These are phyloP conservation scores for Helostoma temminkii DNA, from an alignment of 2,797 vertebrate species.

Conservation along the genomic window DNA sequence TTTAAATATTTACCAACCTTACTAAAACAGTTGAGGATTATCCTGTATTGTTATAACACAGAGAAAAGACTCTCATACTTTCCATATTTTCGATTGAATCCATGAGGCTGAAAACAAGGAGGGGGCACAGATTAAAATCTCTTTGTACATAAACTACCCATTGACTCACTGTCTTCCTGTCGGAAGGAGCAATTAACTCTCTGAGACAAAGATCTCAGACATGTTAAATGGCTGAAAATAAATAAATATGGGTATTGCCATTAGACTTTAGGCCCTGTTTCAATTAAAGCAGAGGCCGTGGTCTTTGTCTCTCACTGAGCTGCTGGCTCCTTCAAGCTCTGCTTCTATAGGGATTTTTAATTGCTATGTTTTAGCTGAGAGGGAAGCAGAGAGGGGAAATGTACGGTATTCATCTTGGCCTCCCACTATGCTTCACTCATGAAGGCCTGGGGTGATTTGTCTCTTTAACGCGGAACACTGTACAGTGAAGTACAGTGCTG, in stretches of 20 bases:
- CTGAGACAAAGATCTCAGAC: slow-evolving; percentile 84
- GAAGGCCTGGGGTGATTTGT: slow-evolving; percentile 78
- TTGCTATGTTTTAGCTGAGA: slow-evolving; percentile 76
- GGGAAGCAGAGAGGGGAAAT: slow-evolving; percentile 75
- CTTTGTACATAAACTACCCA: slow-evolving; percentile 83
- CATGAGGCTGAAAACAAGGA: slow-evolving; percentile 68
- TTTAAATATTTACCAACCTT: slow-evolving; percentile 81
- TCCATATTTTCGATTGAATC: slow-evolving; percentile 75
- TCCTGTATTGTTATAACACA: slow-evolving; percentile 66
- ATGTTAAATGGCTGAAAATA: slow-evolving; percentile 82
- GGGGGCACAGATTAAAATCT: slow-evolving; percentile 81
- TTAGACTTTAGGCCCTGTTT: slow-evolving; percentile 79
- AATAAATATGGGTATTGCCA: slow-evolving; percentile 81
- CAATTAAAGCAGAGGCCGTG: slow-evolving; percentile 77
- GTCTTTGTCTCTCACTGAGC: slow-evolving; percentile 71
- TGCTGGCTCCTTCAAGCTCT: slow-evolving; percentile 64
- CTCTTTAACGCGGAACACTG: slow-evolving; percentile 64
- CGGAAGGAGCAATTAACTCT: slow-evolving; percentile 82
- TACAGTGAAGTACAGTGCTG: slow-evolving; percentile 74
- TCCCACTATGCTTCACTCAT: slow-evolving; percentile 76
- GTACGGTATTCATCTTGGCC: slow-evolving; percentile 78
- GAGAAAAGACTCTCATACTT: slow-evolving; percentile 69
- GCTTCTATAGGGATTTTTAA: slow-evolving; percentile 76
- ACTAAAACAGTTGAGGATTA: slow-evolving; percentile 78
- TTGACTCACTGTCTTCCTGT: slow-evolving; percentile 83